Percentiles rank a stretch among this genome's conserved stretches.
phyloP scores from a whole-genome alignment of 2,888 invertebrate genomes.

The Caradrina clavipalpis region DNA sequence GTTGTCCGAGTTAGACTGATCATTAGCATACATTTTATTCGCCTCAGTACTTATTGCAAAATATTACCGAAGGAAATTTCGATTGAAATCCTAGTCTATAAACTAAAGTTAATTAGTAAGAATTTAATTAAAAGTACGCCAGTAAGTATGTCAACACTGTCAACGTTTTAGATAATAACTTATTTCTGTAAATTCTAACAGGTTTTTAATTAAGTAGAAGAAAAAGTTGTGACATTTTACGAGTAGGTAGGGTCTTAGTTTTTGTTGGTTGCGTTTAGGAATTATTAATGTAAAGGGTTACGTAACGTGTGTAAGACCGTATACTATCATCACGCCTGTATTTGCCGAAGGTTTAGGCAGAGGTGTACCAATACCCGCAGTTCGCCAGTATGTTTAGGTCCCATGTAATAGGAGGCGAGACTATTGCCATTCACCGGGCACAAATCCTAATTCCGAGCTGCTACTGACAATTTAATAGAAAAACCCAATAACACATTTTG shows the following conservation, averaged over 20 bases:
- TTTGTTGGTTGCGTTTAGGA: slow-evolving; percentile 44
- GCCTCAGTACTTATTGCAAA: slow-evolving; percentile 13
- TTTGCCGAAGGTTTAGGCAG: too few relatives aligned
- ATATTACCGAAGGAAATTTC: slow-evolving; percentile 5
- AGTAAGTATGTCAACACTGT: slow-evolving; percentile 33
- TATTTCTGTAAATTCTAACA: slow-evolving; percentile 45
- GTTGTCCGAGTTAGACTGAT: slow-evolving; percentile 43
- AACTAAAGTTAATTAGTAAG: slow-evolving; percentile 40
- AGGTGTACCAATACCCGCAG: too few relatives aligned
- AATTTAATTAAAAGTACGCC: slow-evolving; percentile 23
- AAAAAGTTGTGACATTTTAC: slow-evolving; percentile 39
- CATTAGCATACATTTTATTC: slow-evolving; percentile 40
- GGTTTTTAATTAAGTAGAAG: slow-evolving; percentile 33
- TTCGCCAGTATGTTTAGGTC: too few relatives aligned
- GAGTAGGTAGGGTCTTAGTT: slow-evolving; percentile 13
- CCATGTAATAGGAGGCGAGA: too few relatives aligned
- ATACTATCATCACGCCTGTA: too few relatives aligned
- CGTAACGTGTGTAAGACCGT: slow-evolving; percentile 75
- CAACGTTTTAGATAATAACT: slow-evolving; percentile 41
- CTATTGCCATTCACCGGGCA: too few relatives aligned
- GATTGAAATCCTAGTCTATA: slow-evolving; percentile 17
- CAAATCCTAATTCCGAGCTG: too few relatives aligned
- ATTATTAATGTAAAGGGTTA: slow-evolving; percentile 64
- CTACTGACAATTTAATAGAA: too few relatives aligned
- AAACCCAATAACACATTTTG: too few relatives aligned